Evolutionary conservation across 2,888 invertebrate genomes (phyloP).

Genomic region (Cephalotes varians): DNA sequence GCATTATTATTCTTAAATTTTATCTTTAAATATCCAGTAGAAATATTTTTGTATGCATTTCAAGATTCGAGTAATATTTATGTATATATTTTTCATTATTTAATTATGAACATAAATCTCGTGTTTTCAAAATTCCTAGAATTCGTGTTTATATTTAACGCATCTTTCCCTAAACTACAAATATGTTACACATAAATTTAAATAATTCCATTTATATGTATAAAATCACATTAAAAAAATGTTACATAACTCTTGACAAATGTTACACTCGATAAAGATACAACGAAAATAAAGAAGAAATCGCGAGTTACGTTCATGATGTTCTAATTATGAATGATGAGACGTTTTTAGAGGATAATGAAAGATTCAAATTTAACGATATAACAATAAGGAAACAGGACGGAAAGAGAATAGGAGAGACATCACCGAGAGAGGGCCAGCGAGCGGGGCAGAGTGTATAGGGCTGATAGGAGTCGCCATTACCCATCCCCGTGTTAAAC

Average conservation of each 20-base stretch:
- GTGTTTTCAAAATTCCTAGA: neutral
- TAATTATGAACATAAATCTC: neutral
- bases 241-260: no score
- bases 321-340: constrained; percentile 33
- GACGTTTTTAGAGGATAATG: constrained; percentile 30
- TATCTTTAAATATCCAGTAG: neutral
- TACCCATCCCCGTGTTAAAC: constrained; percentile 58
- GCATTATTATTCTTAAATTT: neutral
- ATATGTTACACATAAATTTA: neutral
- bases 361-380: constrained; percentile 43
- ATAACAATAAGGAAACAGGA: neutral
- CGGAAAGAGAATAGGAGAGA: neutral
- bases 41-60: neutral
- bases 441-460: constrained; percentile 71
- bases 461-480: constrained; percentile 78
- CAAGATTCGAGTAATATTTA: neutral
- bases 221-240: neutral
- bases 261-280: neutral
- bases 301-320: constrained; percentile 2
- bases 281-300: neutral
- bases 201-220: neutral
- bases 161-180: neutral
- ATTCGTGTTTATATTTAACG: neutral
- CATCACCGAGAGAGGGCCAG: neutral
- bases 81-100: neutral